phyloP scores from a whole-genome alignment of 2,113 vertebrate species.

The Theristicus caerulescens region DNA sequence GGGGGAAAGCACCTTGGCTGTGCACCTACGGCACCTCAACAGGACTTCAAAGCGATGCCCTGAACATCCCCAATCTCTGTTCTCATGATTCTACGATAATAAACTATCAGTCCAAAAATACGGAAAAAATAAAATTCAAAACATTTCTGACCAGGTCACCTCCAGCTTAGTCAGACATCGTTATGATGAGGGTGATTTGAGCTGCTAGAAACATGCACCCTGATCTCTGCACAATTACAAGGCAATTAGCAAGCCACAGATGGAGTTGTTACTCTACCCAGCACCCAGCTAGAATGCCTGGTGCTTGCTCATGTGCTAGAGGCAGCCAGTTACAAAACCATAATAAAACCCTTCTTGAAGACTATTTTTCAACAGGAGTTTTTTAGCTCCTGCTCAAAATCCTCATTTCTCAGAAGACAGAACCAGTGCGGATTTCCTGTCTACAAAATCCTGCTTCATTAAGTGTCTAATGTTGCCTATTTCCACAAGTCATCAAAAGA shows the following conservation, averaged over 20 bases:
- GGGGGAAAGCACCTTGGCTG: neutral
- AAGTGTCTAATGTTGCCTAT: neutral
- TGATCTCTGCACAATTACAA: neutral
- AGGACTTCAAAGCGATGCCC: neutral
- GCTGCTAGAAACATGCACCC: neutral
- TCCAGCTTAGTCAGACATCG: neutral
- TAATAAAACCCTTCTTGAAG: neutral
- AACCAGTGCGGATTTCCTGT: neutral
- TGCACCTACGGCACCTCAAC: neutral
- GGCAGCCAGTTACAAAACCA: neutral
- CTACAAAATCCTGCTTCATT: neutral
- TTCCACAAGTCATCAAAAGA: neutral
- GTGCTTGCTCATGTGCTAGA: neutral
- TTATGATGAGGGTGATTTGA: neutral
- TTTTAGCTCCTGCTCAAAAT: slow-evolving; percentile 1
- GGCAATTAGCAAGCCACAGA: slow-evolving; percentile 20
- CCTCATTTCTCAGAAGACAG: neutral
- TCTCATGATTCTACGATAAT: fast-evolving
- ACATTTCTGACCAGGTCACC: neutral
- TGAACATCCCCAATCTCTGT: neutral
- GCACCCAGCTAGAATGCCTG: neutral
- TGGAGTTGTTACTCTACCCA: neutral
- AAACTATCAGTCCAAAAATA: neutral
- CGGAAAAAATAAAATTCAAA: neutral
- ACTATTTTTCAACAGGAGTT: neutral